phyloP scores from a whole-genome alignment of 2,113 vertebrate genomes.

The Myrmecophaga tridactyla region DNA sequence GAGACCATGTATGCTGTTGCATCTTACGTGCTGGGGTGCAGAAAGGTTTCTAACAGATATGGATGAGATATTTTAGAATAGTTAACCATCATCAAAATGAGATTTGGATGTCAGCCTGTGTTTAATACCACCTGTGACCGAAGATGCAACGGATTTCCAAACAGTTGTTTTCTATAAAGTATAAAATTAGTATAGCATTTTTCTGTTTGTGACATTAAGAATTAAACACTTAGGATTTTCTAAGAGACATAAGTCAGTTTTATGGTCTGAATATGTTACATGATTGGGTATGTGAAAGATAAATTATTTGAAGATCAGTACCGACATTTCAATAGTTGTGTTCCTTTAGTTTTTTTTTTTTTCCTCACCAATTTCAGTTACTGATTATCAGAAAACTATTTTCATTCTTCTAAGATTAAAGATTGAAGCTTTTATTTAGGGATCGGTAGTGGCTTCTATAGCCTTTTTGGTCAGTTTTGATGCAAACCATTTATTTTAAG shows the following conservation, averaged over 20 bases:
- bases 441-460: not conserved
- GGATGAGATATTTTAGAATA: conserved; percentile 23
- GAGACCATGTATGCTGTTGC: not conserved
- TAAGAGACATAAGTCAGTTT: not conserved
- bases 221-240: conserved; percentile 9
- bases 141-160: conserved; percentile 35
- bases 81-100: conserved; percentile 17
- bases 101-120: conserved; percentile 42
- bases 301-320: not conserved
- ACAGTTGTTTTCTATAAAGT: no score
- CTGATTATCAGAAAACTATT: not conserved
- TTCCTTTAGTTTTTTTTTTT: not conserved
- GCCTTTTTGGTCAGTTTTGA: not conserved
- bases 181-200: conserved; percentile 52
- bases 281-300: not conserved
- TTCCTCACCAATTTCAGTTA: not conserved
- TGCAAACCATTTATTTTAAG: not conserved
- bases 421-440: not conserved
- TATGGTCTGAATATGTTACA: not conserved
- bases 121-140: conserved; percentile 25
- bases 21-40: not conserved
- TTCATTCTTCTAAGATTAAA: conserved; percentile 28
- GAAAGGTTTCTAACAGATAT: not conserved
- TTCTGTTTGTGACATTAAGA: conserved; percentile 5
- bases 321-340: not conserved